Percentiles rank a stretch among this genome's conserved stretches.
Conservation (phyloP, 2,113 vertebrate genomes). For the Collichthys lucidus region DNA sequence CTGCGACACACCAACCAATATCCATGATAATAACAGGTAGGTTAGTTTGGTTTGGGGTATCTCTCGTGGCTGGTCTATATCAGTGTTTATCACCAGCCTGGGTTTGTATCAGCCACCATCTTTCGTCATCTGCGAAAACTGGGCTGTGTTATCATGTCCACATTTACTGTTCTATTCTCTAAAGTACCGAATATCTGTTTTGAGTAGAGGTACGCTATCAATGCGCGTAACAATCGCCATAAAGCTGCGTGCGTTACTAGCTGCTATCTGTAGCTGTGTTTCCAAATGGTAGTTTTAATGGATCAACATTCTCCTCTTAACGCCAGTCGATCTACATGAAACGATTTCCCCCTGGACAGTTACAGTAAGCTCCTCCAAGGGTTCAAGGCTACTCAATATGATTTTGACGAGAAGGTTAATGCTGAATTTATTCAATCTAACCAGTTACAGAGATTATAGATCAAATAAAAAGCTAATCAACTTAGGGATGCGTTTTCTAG, state of each 20-base stretch:
- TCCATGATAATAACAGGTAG: slow-evolving; percentile 7
- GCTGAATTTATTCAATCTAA: neutral
- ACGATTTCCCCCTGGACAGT: neutral
- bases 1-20: neutral
- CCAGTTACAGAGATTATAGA: neutral
- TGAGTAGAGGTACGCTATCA: neutral
- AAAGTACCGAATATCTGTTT: neutral
- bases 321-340: neutral
- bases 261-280: neutral
- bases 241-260: slow-evolving; percentile 12
- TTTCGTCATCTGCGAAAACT: slow-evolving; percentile 3
- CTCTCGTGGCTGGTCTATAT: neutral
- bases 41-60: slow-evolving; percentile 2
- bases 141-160: slow-evolving; percentile 8
- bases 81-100: slow-evolving; percentile 4
- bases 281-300: slow-evolving; percentile 2
- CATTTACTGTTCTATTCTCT: slow-evolving; percentile 5
- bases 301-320: neutral
- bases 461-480: neutral
- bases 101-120: slow-evolving; percentile 26
- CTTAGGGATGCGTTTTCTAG: neutral
- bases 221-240: neutral
- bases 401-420: neutral
- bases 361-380: neutral
- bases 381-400: neutral